phyloP scores from a whole-genome alignment of 1,140 invertebrate species.

The Homarus americanus region DNA sequence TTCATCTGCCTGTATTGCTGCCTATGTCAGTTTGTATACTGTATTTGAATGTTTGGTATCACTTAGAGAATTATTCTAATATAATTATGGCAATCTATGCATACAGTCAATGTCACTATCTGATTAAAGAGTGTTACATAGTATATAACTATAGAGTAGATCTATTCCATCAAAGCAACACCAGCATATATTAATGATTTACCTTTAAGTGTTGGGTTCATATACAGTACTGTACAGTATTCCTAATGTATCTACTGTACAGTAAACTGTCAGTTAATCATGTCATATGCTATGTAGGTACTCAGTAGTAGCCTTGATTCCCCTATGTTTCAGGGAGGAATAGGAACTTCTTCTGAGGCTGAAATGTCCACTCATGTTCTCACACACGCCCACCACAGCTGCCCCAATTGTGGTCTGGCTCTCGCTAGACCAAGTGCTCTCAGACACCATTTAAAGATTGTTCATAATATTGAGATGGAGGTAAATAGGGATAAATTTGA shows the following conservation, averaged over 20 bases:
- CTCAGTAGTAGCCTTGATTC: slow-evolving; percentile 3
- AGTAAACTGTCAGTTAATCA: background rate
- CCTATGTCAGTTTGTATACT: too few species aligned
- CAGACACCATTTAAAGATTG: slow-evolving; percentile 37
- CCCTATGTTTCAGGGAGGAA: slow-evolving; percentile 53
- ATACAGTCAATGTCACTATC: too few species aligned
- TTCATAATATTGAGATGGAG: slow-evolving; percentile 25
- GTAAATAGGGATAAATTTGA: background rate
- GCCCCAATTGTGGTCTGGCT: slow-evolving; percentile 42
- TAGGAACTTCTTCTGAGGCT: slow-evolving; percentile 5
- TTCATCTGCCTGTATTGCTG: too few species aligned
- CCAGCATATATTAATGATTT: too few species aligned
- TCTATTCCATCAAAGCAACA: too few species aligned
- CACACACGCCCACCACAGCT: slow-evolving; percentile 36
- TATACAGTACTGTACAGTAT: too few species aligned
- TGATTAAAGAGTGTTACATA: too few species aligned
- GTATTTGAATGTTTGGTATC: too few species aligned
- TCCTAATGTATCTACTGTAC: background rate
- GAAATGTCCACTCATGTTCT: slow-evolving; percentile 46
- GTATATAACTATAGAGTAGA: too few species aligned
- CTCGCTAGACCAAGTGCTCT: slow-evolving; percentile 44
- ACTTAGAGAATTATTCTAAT: too few species aligned
- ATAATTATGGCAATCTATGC: too few species aligned
- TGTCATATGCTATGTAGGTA: background rate
- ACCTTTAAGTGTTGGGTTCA: too few species aligned